phyloP scores from a whole-genome alignment of 2,113 vertebrate genomes.

The Oenanthe melanoleuca region DNA sequence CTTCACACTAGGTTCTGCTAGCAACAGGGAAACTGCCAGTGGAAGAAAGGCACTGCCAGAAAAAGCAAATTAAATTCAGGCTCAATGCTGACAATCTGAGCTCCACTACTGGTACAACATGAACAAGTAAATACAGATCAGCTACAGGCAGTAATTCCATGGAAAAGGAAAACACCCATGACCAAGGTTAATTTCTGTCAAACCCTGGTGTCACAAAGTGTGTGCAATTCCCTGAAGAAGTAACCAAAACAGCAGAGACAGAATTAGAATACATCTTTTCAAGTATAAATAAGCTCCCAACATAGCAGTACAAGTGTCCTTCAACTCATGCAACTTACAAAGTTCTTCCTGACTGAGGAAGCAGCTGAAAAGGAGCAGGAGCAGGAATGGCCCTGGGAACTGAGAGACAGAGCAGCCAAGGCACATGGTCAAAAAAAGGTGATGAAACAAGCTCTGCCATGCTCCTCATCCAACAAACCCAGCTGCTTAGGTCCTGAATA shows the following conservation, averaged over 20 bases:
- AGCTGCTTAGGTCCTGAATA: background rate
- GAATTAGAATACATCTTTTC: background rate
- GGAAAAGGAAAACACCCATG: background rate
- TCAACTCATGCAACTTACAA: background rate
- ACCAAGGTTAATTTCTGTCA: background rate
- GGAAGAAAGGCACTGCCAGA: background rate
- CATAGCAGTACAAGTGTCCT: background rate
- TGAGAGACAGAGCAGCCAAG: background rate
- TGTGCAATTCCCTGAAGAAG: background rate
- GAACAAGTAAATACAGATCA: too few relatives aligned
- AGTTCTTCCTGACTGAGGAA: background rate
- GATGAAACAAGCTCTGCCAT: background rate
- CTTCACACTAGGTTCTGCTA: background rate
- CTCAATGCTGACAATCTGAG: too few relatives aligned
- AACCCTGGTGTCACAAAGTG: background rate
- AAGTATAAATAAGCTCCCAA: constrained; percentile 5
- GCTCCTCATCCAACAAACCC: background rate
- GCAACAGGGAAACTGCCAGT: background rate
- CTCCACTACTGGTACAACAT: too few relatives aligned
- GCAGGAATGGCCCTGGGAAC: background rate
- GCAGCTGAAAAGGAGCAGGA: background rate
- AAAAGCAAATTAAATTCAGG: background rate
- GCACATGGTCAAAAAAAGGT: background rate
- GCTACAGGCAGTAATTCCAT: background rate
- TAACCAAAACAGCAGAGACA: constrained; percentile 12